Evolutionary conservation across 1,140 invertebrate genomes (phyloP).

Genomic region (Grapholita molesta): DNA sequence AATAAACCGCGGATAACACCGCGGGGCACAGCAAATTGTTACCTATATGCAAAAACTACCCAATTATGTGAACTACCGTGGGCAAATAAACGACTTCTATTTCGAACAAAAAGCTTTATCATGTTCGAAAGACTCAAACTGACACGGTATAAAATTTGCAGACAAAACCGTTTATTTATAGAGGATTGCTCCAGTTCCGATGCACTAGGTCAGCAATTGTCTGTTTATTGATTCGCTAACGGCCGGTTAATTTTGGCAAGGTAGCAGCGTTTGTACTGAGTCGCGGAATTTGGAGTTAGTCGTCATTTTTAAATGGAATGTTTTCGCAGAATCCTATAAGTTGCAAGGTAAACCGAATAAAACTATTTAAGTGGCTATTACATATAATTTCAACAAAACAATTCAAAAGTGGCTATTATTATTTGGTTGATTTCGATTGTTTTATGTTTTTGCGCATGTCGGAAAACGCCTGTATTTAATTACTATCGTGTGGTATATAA

Average conservation of each 20-base stretch:
- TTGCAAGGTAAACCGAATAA: too few relatives aligned
- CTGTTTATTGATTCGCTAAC: conserved; percentile 18
- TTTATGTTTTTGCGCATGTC: too few relatives aligned
- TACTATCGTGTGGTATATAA: too few relatives aligned
- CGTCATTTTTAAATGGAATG: not conserved
- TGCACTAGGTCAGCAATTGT: conserved; percentile 5
- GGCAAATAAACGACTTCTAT: not conserved
- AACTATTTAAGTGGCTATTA: too few relatives aligned
- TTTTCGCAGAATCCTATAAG: not conserved
- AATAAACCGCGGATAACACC: too few relatives aligned
- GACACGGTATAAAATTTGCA: conserved; percentile 11
- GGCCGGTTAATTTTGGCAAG: conserved; percentile 16
- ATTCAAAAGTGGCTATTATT: too few relatives aligned
- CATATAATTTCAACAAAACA: too few relatives aligned
- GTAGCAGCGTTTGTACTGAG: not conserved
- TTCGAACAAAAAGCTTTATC: conserved; percentile 7
- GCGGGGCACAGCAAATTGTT: too few relatives aligned
- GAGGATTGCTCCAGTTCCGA: conserved; percentile 17
- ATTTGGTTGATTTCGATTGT: too few relatives aligned
- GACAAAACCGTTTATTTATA: conserved; percentile 12
- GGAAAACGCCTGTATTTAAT: too few relatives aligned
- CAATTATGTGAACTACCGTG: not conserved
- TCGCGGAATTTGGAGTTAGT: not conserved
- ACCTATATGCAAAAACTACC: not conserved
- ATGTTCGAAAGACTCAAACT: conserved; percentile 4